Evolutionary conservation across 2,113 vertebrate genomes (phyloP), one percentile per base, ranked within the genome.

Genomic region (Ornithorhynchus anatinus): DNA sequence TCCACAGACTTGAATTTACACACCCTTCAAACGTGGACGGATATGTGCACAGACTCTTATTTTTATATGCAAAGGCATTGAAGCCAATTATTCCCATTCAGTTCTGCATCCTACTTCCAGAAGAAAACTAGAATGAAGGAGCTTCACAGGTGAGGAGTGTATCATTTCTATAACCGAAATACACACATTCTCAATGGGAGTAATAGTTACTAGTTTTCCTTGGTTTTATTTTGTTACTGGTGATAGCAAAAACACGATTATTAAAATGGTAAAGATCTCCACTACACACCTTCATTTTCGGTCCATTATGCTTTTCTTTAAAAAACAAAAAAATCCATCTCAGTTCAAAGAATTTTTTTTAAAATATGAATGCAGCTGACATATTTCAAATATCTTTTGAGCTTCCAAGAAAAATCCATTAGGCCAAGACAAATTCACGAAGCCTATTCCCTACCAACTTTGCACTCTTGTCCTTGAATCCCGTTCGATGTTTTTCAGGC

Each of bases 401-500:
- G 75, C 56, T 23, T 69, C 33, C 40, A 74, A 69, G 31, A 22
- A 77, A 75, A 72, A 72, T 66, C 69, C 8, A 52, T 31, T 69
- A 63, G 68, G 53, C 17, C 44, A 63, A 33, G 50, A 16, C n/a
- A 72, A 59, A 36, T 58, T 57, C 12, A 12, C 35, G 38, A 35
- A 60, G 19, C 22, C 6, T 35, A 15, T 44, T 65, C n/a, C n/a
- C n/a, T n/a, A n/a, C n/a, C n/a, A n/a, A n/a, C n/a, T n/a, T n/a
- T n/a, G n/a, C n/a, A n/a, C n/a, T n/a, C n/a, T n/a, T n/a, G n/a
- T n/a, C n/a, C n/a, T n/a, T n/a, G n/a, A n/a, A n/a, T n/a, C n/a
- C n/a, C n/a, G n/a, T n/a, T n/a, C n/a, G n/a, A n/a, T n/a, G n/a
- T n/a, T n/a, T n/a, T n/a, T n/a, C n/a, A n/a, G n/a, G n/a, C n/a